A percentile compares a stretch with the other conserved stretches of the same genome.
These are phyloP conservation scores for Addax nasomaculatus DNA, from an alignment of 2,113 vertebrate species.

Conservation along the genomic window DNA sequence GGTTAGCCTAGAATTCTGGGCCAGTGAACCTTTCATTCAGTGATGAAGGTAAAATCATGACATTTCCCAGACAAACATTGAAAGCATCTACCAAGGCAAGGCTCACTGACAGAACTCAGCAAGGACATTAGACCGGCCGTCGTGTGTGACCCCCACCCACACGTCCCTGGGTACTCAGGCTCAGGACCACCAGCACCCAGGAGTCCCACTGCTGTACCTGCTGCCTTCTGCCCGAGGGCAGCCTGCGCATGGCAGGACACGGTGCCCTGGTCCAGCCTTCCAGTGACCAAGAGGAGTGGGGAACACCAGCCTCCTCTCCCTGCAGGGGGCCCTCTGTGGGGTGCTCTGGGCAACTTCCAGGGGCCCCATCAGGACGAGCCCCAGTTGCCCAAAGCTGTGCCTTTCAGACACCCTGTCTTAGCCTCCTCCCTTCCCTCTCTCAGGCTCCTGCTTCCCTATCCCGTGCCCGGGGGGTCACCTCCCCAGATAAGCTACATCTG, in stretches of 20 bases:
- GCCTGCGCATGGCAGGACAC: neutral
- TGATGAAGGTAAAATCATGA: no score
- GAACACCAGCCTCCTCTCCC: neutral
- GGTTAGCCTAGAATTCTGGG: neutral
- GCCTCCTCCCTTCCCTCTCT: neutral
- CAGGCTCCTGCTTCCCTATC: neutral
- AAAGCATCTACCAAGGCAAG: neutral
- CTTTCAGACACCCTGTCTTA: no score
- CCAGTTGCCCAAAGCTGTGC: neutral
- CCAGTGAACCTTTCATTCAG: no score
- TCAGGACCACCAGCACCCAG: neutral
- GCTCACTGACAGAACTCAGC: neutral
- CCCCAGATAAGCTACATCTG: neutral
- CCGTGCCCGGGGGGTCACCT: neutral
- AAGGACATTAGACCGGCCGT: neutral
- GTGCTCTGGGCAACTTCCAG: neutral
- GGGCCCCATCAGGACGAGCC: neutral
- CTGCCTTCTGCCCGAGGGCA: neutral
- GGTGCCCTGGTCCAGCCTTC: neutral
- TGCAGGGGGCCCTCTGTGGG: no score
- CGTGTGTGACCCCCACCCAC: fast-evolving
- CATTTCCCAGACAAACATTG: neutral
- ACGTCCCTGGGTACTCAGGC: neutral
- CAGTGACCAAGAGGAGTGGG: fast-evolving
- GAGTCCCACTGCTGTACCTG: neutral